Evolutionary conservation across 2,113 vertebrate genomes (phyloP).

Genomic region (Mormyrus lacerda): DNA sequence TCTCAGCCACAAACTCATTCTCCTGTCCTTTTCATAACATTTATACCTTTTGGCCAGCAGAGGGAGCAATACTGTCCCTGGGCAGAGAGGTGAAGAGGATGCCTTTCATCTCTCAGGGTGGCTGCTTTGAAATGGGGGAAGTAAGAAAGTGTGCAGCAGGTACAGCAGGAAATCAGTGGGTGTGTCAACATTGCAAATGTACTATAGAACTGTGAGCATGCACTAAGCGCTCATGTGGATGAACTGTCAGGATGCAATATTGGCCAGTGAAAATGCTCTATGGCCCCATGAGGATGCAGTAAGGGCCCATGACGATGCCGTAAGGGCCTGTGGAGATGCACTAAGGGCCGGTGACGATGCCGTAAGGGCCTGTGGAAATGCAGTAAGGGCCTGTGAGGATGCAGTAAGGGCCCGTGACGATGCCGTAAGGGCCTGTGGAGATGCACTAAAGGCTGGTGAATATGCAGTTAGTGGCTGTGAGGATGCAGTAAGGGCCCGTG

Average conservation of each 20-base stretch:
- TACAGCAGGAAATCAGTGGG: background rate
- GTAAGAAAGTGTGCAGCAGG: background rate
- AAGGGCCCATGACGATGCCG: background rate
- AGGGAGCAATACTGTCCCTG: background rate
- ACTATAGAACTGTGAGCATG: background rate
- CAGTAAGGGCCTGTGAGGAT: no score
- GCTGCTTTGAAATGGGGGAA: background rate
- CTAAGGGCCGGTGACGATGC: background rate
- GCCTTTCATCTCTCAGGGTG: background rate
- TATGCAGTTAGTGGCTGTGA: no score
- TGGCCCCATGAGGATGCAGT: no score
- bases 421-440: no score
- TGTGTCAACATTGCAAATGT: background rate
- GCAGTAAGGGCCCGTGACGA: no score
- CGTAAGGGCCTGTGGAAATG: background rate
- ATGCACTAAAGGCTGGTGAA: no score
- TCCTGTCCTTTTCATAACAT: background rate
- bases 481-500: no score
- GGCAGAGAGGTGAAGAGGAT: background rate
- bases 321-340: background rate
- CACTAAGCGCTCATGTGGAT: background rate
- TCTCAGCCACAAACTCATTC: background rate
- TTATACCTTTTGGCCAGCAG: background rate
- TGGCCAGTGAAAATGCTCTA: background rate
- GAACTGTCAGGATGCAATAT: background rate